Evolutionary conservation across 2,113 vertebrate genomes (phyloP), one percentile per base, ranked within the genome.

Genomic region (Leucopsar rothschildi): DNA sequence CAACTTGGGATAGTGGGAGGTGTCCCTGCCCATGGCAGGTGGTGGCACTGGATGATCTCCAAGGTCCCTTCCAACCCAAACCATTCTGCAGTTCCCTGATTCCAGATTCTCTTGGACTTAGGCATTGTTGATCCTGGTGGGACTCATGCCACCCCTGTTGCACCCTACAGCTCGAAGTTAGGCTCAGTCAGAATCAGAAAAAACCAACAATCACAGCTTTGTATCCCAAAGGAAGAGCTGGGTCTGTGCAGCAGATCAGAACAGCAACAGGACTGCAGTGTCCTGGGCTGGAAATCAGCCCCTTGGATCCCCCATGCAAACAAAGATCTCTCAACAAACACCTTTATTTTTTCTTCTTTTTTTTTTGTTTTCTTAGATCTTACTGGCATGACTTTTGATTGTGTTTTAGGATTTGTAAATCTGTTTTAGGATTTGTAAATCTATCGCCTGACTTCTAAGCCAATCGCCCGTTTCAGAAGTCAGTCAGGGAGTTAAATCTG

Each of bases 401-500:
- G 22, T n/a, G 64, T 61, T 95, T 95, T 72, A 90, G 93, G 84
- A 73, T 95, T 96, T 96, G 90, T 96, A 96, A 96, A 94, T 93
- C 91, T 92, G 57, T 77, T 92, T 95, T 66, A 87, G 92, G 83
- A 65, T 94, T 96, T 97, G 87, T 96, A 91, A 95, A 94, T 95
- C 92, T 93, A 61, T 92, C 81, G 77, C 83, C 88, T 92, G 94
- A 61, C 83, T 95, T 95, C 31, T 78, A 93, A 95, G 90, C 91
- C 90, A 96, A 87, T 95, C 28, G 37, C 94, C 93, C 15, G 60
- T 66, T 94, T 97, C 80, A 71, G 76, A 75, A 93, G 92, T 94
- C 80, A 92, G 92, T 89, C 81, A 81, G 90, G 47, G 93, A 96
- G 80, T 95, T 96, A 96, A 95, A 94, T 82, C 85, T 95, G 96